Conservation (phyloP, 1,140 invertebrate species). For the Lepidurus packardi region DNA sequence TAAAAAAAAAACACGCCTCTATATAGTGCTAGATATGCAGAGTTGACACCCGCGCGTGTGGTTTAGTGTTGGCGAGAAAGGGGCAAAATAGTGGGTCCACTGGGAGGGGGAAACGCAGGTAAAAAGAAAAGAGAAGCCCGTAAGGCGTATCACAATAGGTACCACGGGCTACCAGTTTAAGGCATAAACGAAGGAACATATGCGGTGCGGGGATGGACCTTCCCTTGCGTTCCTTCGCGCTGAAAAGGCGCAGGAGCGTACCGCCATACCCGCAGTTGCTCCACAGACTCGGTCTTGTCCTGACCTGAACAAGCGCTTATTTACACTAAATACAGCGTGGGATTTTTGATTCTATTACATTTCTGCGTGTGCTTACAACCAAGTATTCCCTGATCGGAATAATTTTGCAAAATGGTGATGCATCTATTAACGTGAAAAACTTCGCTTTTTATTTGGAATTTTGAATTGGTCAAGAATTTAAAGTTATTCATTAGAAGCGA, state of each 20-base stretch:
- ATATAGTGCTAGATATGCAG: neutral
- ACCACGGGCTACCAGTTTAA: conserved; percentile 16
- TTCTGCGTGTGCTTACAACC: neutral
- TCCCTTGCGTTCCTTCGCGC: neutral
- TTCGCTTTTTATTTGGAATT: too few relatives aligned
- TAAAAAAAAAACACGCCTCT: neutral
- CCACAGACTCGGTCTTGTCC: neutral
- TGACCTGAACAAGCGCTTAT: neutral
- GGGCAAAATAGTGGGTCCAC: neutral
- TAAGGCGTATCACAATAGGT: conserved; percentile 1
- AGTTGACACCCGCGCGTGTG: neutral
- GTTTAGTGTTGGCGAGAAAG: neutral
- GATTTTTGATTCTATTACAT: neutral
- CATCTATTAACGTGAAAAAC: too few relatives aligned
- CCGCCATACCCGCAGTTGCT: conserved; percentile 2
- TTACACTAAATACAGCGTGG: neutral
- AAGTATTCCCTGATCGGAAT: too few relatives aligned
- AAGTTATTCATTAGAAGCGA: too few relatives aligned
- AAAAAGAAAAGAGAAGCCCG: neutral
- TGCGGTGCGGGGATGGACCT: neutral
- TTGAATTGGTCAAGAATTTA: too few relatives aligned
- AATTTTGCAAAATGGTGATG: too few relatives aligned
- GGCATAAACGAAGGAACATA: neutral
- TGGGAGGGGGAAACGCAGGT: neutral
- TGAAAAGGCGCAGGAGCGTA: conserved; percentile 14